Evolutionary conservation across 2,888 invertebrate species (phyloP), one percentile per base, ranked within the genome.

Genomic region (Eulithis prunata): DNA sequence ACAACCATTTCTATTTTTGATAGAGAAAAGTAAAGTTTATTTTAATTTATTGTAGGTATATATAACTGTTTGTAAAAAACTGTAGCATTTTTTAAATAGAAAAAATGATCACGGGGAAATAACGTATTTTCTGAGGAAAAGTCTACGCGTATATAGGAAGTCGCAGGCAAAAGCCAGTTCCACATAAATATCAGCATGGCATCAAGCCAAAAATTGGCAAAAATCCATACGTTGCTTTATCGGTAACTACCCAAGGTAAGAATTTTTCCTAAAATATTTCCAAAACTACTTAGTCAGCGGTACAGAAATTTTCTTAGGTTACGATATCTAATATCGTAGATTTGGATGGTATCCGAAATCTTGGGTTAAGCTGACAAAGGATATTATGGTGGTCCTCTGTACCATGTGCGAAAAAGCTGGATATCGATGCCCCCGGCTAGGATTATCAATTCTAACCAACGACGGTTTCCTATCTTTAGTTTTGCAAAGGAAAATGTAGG

Each of bases 351-450:
- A 69, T 68, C 51, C 57, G 38, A 47, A 67, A 60, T 55, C 62
- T 61, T 11, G 56, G 62, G 67, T 63, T 69, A 53, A 60, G 73
- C 73, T 73, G 73, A 73, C 67, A 68, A 66, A 55, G 66, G 63
- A 70, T 52, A 66, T 68, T 59, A 66, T 32, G 66, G 59, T 56
- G 66, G 62, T 47, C 62, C 28, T 54, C 21, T 46, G 28, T 36
- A 14, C n/a, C 52, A 14, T 56, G 49, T 52, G 51, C 57, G 21
- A 57, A 59, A 36, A 53, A 56, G 45, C 12, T 60, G 59, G 57
- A 54, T 63, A 62, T 57, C 49, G 53, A 41, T 46, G 13, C 11
- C 46, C 5, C 1, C 21, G 49, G 43, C 8, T 21, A 21, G 13
- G 51, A 21, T 51, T 41, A 51, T 21, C 11, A 14, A 41, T 8